Conservation (phyloP, 1,140 invertebrate genomes). For the Condylostylus longicornis region DNA sequence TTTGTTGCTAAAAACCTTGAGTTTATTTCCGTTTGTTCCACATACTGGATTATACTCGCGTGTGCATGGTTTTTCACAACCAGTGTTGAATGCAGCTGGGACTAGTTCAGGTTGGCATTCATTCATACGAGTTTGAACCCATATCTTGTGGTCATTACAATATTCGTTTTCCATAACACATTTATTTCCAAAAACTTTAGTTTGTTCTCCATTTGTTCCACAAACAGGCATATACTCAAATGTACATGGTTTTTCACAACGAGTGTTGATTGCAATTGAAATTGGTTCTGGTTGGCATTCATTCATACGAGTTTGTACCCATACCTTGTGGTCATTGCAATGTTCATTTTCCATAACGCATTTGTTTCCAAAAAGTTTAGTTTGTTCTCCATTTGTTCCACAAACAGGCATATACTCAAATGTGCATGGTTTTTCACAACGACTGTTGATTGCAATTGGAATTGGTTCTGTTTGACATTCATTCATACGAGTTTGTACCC, state of each 20-base stretch:
- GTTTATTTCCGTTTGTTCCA: too few species aligned
- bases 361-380: neutral
- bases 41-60: too few species aligned
- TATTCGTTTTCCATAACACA: neutral
- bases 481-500: neutral
- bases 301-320: neutral
- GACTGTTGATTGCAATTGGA: too few species aligned
- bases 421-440: neutral
- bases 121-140: neutral
- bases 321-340: neutral
- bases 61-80: too few species aligned
- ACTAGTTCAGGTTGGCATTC: neutral
- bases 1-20: too few species aligned
- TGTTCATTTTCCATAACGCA: neutral
- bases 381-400: neutral
- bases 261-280: neutral
- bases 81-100: too few species aligned
- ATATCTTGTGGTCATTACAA: neutral
- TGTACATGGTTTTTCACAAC: neutral
- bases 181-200: neutral
- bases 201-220: neutral
- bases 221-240: neutral
- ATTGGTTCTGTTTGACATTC: neutral
- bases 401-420: neutral
- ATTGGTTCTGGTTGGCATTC: neutral